A percentile compares a stretch with the other conserved stretches of the same genome.
Evolutionary conservation across 2,888 invertebrate species (phyloP).

Genomic region (Oscheius sp.): DNA sequence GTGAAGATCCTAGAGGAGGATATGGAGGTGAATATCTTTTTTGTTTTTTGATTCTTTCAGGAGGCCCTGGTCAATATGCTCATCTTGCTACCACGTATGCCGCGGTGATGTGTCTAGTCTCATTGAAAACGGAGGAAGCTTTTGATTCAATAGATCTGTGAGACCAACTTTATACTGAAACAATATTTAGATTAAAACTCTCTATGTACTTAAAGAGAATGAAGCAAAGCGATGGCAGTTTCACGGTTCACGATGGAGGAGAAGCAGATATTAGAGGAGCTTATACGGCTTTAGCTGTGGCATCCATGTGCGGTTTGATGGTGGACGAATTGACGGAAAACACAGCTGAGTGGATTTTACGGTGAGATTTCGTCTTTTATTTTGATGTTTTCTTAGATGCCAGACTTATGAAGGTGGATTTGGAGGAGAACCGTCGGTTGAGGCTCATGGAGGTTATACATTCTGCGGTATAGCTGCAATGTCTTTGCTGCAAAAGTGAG

Average conservation of each 20-base stretch:
- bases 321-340: constrained; percentile 83
- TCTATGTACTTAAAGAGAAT: constrained; percentile 83
- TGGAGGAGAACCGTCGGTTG: constrained; percentile 89
- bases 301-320: constrained; percentile 82
- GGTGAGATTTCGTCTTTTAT: constrained; percentile 72
- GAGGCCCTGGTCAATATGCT: constrained; percentile 89
- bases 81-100: constrained; percentile 98
- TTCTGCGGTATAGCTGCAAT: constrained; percentile 94
- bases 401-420: constrained; percentile 99
- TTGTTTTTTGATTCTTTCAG: constrained; percentile 71
- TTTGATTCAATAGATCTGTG: constrained; percentile 85
- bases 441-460: constrained; percentile 98
- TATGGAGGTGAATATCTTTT: constrained; percentile 78
- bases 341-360: constrained; percentile 89
- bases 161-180: too few species aligned
- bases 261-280: constrained; percentile 78
- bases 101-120: constrained; percentile 89
- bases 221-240: constrained; percentile 85
- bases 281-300: constrained; percentile 93
- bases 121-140: constrained; percentile 85
- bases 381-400: constrained; percentile 77
- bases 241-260: constrained; percentile 88
- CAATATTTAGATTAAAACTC: constrained; percentile 79
- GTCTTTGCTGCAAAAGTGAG: constrained; percentile 78
- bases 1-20: constrained; percentile 60